Base-by-base conservation (phyloP, 2,113 vertebrate species). In the Mastomys natalensis region DNA sequence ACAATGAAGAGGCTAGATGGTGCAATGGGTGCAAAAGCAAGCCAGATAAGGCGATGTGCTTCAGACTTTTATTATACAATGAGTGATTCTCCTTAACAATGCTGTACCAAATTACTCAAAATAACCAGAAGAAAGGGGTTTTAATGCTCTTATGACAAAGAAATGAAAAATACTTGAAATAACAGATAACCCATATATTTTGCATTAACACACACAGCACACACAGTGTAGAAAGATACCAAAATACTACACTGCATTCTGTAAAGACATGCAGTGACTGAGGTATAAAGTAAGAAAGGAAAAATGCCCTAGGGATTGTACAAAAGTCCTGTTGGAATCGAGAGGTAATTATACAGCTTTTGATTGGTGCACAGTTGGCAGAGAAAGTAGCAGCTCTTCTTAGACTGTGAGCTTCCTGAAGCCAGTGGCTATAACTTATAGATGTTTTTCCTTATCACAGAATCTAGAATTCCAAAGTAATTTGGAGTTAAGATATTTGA, bases 381-480 rank as follows among this genome's bases (percentile, higher is more conserved):
- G 37, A 68, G 45, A 95, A 90, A 93, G 17, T 48, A 97, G 64
- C 80, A 51, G 1, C 24, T 70, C 15, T 53, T 93, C 29, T 29
- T 22, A 51, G 29, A 34, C 77, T 68, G 34, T 90, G 87, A 93
- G 48, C 45, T 91, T 93, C 66, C 45, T 66, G 34, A 92, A 73
- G 53, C 21, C 29, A 93, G 40, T 37, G 90, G 11, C 53, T 5
- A 22, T 86, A 26, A 43, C 48, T 84, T 88, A 68, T 1, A 76
- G 60, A 68, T 74, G 2, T 84, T 82, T 87, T 55, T 16, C 76
- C 90, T 87, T 21, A 48, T 84, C 64, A 90, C 11, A 70, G 19
- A 93, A 74, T 29, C 81, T 58, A 78, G 8, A 76, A 51, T 78
- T 89, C 82, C 55, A 82, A 62, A 95, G 87, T 60, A 90, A 78